Base-by-base conservation (phyloP, 2,113 vertebrate species). In the Gopherus evgoodei region DNA sequence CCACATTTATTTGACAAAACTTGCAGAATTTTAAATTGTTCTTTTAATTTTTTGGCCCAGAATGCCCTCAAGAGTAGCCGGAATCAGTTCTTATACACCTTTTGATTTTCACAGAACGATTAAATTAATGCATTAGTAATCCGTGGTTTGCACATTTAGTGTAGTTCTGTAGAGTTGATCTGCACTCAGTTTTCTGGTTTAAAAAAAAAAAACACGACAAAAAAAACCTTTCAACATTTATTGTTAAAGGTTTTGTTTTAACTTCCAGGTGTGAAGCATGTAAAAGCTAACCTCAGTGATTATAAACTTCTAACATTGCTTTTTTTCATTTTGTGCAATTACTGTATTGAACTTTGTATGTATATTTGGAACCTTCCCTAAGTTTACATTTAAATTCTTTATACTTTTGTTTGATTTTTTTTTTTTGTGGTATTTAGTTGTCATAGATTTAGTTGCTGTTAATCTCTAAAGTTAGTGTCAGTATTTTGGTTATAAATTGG, bases 301-400 rank as follows among this genome's bases (percentile, higher is more conserved):
- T 84, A 95, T 31, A 93, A 94, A 90, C 93, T 94, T 94, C 90
- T 97, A 97, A 97, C 96, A 97, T 95, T 97, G 90, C 84, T 89
- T 94, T 35, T 95, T 95, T 95, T n/a, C 83, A 91, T 97, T 97
- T 97, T 98, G 96, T 97, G 97, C 97, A 97, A 98, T 98, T 98
- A 98, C 97, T 98, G 97, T 98, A 98, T 95, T 97, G 95, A 97
- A 95, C 94, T 96, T 84, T 84, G 44, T 98, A 95, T 98, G 97
- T 98, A 98, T 98, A 98, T 98, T 97, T 98, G 97, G 96, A 97
- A 97, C 93, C 92, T 97, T 97, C 94, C 93, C 83, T 56, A 62
- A 98, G 93, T 97, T 98, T 96, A 94, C 1, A 83, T 97, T 97
- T 94, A 90, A 75, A 91, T 75, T 96, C 85, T 92, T 97, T 96